Evolutionary conservation across 2,888 invertebrate genomes (phyloP).

Genomic region (Callyntrura sp.): DNA sequence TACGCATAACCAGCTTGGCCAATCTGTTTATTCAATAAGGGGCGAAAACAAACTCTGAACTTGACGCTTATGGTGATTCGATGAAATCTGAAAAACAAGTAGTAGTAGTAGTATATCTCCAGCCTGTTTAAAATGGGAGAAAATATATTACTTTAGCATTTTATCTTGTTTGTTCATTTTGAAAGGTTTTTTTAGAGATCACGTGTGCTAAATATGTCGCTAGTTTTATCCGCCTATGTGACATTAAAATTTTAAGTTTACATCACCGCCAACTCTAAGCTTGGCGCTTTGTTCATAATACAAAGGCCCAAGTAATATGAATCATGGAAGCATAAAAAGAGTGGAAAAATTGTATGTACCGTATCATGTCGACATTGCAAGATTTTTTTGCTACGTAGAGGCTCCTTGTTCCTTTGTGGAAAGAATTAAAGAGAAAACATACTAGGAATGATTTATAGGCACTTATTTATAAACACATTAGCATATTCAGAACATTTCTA

Average conservation of each 20-base stretch:
- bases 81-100: neutral
- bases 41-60: neutral
- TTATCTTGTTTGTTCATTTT: too few relatives aligned
- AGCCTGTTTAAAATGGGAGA: too few relatives aligned
- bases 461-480: conserved; percentile 39
- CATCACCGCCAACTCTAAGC: too few relatives aligned
- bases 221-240: too few relatives aligned
- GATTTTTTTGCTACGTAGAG: conserved; percentile 6
- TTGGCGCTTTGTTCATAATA: neutral
- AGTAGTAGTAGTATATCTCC: neutral
- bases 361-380: neutral
- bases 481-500: conserved; percentile 30
- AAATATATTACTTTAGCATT: too few relatives aligned
- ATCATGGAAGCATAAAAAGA: neutral
- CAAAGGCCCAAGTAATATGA: neutral
- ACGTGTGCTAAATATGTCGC: too few relatives aligned
- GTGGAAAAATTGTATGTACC: too few relatives aligned
- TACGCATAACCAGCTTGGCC: conserved; percentile 18
- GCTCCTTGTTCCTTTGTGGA: conserved; percentile 16
- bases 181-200: too few relatives aligned
- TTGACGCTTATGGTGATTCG: neutral
- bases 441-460: conserved; percentile 35
- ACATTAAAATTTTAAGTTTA: too few relatives aligned
- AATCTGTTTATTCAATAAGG: neutral
- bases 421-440: conserved; percentile 28